Evolutionary conservation across 2,113 vertebrate species (phyloP), one percentile per base, ranked within the genome.

Genomic region (Propithecus coquereli): DNA sequence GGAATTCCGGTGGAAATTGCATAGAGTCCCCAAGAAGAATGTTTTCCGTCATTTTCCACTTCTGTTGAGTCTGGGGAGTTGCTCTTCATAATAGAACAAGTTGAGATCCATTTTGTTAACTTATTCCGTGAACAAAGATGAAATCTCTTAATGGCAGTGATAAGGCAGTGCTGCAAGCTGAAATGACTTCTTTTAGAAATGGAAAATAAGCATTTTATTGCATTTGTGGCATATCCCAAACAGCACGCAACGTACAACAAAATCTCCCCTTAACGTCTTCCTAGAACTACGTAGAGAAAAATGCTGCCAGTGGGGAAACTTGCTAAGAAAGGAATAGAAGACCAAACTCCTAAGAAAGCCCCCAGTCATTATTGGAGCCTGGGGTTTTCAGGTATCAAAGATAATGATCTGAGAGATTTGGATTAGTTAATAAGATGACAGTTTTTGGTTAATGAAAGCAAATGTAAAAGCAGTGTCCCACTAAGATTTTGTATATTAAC

Each of bases 1-100:
- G 77, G 71, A 80, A 96, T 96, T 96, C 92, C 83, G 47, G 9
- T 95, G 96, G 63, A 95, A 95, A 63, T 0, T 32, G 57, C 47
- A 81, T 76, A 61, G 87, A 30, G 1, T 50, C 30, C 91, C 91
- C 63, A 57, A 32, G 94, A 95, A 95, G 0, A 85, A 13, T 16
- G 45, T 13, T 89, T 37, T 83, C 91, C 70, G 22, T 22, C 9
- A 23, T 34, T 85, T 40, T 27, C 45, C 34, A 68, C 8, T 63
- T 40, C 20, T 30, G 34, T 47, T 59, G 52, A 77, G 37, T 92
- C 59, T 71, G 87, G 87, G n/a, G 59, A 95, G 20, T 65, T 57
- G 13, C 22, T 96, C 92, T 92, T 47, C 91, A 66, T 30, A 91
- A 71, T 0, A 0, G 37, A 50, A 77, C 34, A 88, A 81, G 68